phyloP scores from a whole-genome alignment of 2,888 invertebrate species.

The Sisyra nigra region DNA sequence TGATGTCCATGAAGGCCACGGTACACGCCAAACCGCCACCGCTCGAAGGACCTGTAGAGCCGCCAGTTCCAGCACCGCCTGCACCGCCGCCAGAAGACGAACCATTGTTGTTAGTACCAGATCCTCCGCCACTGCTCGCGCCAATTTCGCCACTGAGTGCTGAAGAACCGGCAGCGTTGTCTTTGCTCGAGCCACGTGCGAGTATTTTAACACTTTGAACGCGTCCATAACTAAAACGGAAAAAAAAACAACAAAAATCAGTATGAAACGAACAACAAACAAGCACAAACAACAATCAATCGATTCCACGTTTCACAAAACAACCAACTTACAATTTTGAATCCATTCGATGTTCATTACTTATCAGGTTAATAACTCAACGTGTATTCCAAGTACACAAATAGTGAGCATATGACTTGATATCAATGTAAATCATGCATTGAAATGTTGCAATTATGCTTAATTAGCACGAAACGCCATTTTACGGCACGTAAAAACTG shows the following conservation, averaged over 20 bases:
- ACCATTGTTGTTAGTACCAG: slow-evolving; percentile 15
- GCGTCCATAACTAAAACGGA: slow-evolving; percentile 76
- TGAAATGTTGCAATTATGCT: too few species aligned
- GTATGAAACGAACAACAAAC: too few species aligned
- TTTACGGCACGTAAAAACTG: too few species aligned
- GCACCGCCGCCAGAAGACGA: slow-evolving; percentile 26
- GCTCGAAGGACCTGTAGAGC: slow-evolving; percentile 30
- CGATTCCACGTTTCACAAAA: too few species aligned
- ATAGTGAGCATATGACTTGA: too few species aligned
- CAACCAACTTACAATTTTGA: too few species aligned
- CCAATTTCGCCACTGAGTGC: slow-evolving; percentile 68
- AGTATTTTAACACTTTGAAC: slow-evolving; percentile 93
- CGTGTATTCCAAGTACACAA: too few species aligned
- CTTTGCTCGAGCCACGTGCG: slow-evolving; percentile 32
- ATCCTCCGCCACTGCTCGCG: slow-evolving; percentile 69
- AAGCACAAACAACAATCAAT: too few species aligned
- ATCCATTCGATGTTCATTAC: too few species aligned
- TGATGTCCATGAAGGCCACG: slow-evolving; percentile 93
- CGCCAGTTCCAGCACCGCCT: slow-evolving; percentile 25
- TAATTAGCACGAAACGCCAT: too few species aligned
- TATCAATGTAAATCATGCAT: too few species aligned
- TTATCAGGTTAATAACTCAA: too few species aligned
- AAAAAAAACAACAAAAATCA: background rate
- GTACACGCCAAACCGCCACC: slow-evolving; percentile 64
- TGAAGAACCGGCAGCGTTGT: slow-evolving; percentile 82